Conservation (phyloP, 2,113 vertebrate species). For the Dicaeum eximium region DNA sequence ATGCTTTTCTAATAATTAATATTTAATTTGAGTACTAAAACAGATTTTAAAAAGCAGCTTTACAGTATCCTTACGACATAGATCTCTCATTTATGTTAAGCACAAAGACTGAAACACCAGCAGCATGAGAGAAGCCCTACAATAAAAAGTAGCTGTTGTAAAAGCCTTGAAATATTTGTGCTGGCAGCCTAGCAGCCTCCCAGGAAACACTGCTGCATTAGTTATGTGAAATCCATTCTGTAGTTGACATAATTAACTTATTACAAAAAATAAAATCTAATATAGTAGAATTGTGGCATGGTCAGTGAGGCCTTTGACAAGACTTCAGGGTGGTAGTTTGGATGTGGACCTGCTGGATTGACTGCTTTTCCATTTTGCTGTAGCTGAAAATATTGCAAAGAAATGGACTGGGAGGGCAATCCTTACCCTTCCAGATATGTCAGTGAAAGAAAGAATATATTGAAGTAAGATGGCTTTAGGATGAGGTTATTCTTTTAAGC, state of each 20-base stretch:
- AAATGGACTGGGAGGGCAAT: not conserved
- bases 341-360: not conserved
- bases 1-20: not conserved
- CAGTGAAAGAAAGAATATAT: not conserved
- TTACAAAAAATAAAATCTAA: not conserved
- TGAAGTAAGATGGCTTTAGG: not conserved
- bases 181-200: not conserved
- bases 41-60: not conserved
- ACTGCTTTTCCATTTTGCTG: not conserved
- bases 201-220: not conserved
- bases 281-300: not conserved
- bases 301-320: not conserved
- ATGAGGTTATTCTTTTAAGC: not conserved
- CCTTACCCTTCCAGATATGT: not conserved
- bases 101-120: not conserved
- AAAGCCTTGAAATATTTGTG: not conserved
- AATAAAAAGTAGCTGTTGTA: not conserved
- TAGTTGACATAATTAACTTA: not conserved
- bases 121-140: not conserved
- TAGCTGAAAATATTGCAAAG: not conserved
- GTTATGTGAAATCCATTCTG: not conserved
- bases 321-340: not conserved
- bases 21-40: too few species aligned
- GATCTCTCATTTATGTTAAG: not conserved
- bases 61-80: not conserved